Percentiles rank a stretch among this genome's conserved stretches.
Conservation (phyloP, 2,888 invertebrate species). For the Unio pictorum region DNA sequence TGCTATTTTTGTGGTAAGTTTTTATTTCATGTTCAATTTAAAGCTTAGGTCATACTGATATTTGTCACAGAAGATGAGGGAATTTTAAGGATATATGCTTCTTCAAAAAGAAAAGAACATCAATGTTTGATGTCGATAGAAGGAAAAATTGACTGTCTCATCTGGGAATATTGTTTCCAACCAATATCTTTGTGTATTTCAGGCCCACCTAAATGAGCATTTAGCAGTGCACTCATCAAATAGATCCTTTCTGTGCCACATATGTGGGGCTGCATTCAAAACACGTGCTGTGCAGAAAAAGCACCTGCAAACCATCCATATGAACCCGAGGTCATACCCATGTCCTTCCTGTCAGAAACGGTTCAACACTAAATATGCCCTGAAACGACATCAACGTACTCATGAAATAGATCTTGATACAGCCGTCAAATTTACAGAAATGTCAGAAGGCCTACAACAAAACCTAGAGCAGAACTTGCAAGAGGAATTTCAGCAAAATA, state of each 20-base stretch:
- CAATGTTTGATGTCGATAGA: too few relatives aligned
- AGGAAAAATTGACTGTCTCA: too few relatives aligned
- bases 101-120: too few relatives aligned
- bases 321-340: slow-evolving; percentile 67
- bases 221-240: slow-evolving; percentile 71
- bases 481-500: neutral
- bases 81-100: too few relatives aligned
- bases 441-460: slow-evolving; percentile 1
- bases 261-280: slow-evolving; percentile 75
- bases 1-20: too few relatives aligned
- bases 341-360: slow-evolving; percentile 68
- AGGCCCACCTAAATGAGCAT: slow-evolving; percentile 69
- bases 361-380: slow-evolving; percentile 72
- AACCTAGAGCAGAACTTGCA: neutral
- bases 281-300: slow-evolving; percentile 71
- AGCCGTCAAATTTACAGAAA: neutral
- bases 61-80: too few relatives aligned
- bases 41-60: too few relatives aligned
- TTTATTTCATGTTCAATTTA: too few relatives aligned
- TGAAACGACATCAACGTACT: slow-evolving; percentile 68
- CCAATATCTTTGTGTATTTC: slow-evolving; percentile 24
- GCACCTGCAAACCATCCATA: slow-evolving; percentile 71
- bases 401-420: slow-evolving; percentile 42
- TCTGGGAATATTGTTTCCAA: neutral
- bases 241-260: slow-evolving; percentile 74